Conservation (phyloP, 2,888 invertebrate species). For the Sceliomorpha sp. region DNA sequence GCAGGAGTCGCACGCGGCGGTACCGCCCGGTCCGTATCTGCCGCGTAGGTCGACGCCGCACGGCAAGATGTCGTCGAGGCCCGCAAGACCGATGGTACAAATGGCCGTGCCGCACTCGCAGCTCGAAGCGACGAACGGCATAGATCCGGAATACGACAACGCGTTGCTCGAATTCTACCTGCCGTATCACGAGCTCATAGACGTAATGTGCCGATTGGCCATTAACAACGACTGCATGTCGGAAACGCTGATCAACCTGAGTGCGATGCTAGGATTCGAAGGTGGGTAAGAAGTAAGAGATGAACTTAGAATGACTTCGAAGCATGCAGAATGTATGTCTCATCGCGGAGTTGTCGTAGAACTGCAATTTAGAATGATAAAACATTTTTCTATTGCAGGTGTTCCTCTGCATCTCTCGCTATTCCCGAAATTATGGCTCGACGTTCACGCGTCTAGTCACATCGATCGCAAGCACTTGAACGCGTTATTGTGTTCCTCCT, state of each 20-base stretch:
- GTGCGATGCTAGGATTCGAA: conserved; percentile 94
- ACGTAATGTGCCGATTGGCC: conserved; percentile 92
- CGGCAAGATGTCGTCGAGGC: conserved; percentile 85
- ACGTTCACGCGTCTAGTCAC: conserved; percentile 88
- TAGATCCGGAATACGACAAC: conserved; percentile 89
- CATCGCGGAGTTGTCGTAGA: too few relatives aligned
- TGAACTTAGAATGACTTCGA: too few relatives aligned
- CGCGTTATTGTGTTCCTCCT: conserved; percentile 90
- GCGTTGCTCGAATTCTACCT: conserved; percentile 89
- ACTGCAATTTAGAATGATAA: too few relatives aligned
- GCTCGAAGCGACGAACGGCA: conserved; percentile 86
- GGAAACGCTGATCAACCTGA: conserved; percentile 91
- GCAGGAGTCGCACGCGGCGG: conserved; percentile 87
- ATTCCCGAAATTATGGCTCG: conserved; percentile 96
- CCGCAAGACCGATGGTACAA: conserved; percentile 90
- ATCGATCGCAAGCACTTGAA: conserved; percentile 90
- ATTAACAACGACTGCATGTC: conserved; percentile 93
- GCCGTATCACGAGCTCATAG: conserved; percentile 94
- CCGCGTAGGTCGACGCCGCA: conserved; percentile 86
- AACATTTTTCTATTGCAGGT: too few relatives aligned
- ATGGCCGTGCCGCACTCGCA: conserved; percentile 91
- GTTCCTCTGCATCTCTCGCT: conserved; percentile 92
- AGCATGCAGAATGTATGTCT: too few relatives aligned
- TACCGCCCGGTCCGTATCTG: conserved; percentile 88
- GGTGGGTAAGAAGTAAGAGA: conserved; percentile 76